Conservation (phyloP, 2,113 vertebrate genomes). For the Cebidichthys violaceus region DNA sequence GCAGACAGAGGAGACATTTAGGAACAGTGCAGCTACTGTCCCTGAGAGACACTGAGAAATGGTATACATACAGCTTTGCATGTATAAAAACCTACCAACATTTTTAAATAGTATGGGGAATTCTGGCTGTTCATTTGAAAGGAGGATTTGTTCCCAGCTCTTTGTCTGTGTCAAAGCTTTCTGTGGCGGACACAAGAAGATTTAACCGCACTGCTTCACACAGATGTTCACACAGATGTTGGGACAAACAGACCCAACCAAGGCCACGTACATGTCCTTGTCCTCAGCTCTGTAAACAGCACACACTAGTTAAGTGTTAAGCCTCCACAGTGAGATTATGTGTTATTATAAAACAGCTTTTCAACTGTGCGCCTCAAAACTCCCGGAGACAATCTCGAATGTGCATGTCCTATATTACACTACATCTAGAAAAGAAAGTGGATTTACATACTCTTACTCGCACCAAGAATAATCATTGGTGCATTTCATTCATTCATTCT, state of each 20-base stretch:
- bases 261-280: neutral
- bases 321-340: neutral
- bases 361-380: neutral
- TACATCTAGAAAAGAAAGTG: neutral
- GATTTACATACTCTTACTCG: neutral
- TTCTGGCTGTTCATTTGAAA: neutral
- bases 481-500: neutral
- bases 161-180: neutral
- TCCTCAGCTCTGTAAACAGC: neutral
- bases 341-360: neutral
- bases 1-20: conserved; percentile 33
- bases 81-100: neutral
- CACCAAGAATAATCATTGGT: neutral
- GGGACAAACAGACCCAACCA: neutral
- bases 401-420: neutral
- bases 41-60: conserved; percentile 25
- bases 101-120: neutral
- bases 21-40: conserved; percentile 22
- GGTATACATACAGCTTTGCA: neutral
- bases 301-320: neutral
- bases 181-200: conserved; percentile 12
- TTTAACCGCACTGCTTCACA: neutral
- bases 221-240: neutral
- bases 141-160: neutral
- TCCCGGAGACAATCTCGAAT: neutral